Base-by-base conservation (phyloP, 2,797 vertebrate genomes). In the Perodicticus potto region DNA sequence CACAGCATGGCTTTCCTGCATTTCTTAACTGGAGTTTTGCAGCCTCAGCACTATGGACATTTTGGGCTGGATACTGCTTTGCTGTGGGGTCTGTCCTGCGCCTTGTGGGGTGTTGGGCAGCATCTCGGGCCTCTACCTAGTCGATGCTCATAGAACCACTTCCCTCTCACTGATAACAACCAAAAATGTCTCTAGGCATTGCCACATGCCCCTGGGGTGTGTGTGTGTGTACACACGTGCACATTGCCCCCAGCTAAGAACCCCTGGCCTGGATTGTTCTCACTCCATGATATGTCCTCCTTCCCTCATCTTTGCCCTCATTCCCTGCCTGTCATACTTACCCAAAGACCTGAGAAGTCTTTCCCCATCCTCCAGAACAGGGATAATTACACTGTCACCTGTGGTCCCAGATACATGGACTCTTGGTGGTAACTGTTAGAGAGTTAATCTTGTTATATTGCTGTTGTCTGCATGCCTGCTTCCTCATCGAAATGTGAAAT, bases 281-380 rank as follows among this genome's bases (percentile, higher is more conserved):
- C 59, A 61, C 29, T 80, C 59, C 27, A n/a, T 61, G 27, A 53
- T 86, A 69, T 67, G 12, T 73, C 73, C 53, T 92, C 55, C 16
- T 90, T 45, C 7, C 70, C 45, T 76, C 27, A 13, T 81, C 49
- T 10, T 86, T 89, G 4, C 32, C 74, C 34, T 69, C 55, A 2
- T 74, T 53, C 65, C 70, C 73, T 90, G 59, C 92, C 83, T 45
- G 9, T 37, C 59, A 49, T 27, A 27, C 65, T 77, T 57, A 67
- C 43, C 91, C 34, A 53, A 27, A 93, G 84, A 92, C 37, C 55
- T 53, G 80, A 93, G 65, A 93, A 88, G 69, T 65, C 88, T 92
- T 91, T 89, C 74, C 86, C 59, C 76, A 19, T 86, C 88, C 7
- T 78, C 83, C 29, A 70, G 23, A 53, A 34, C 57, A 77, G n/a